Evolutionary conservation across 2,888 invertebrate genomes (phyloP).

Genomic region (Portevinia maculata): DNA sequence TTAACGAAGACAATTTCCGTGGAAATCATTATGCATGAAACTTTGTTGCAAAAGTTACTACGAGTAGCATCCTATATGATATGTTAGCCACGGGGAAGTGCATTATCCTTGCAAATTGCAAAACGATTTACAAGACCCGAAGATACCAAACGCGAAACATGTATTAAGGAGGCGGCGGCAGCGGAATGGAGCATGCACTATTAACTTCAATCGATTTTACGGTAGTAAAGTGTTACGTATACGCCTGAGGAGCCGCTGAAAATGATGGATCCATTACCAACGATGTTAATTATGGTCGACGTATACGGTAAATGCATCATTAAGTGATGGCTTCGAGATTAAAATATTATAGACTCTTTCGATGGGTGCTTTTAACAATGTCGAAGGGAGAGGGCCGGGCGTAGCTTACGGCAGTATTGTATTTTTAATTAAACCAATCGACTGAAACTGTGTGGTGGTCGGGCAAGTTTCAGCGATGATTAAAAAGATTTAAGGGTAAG

Average conservation of each 20-base stretch:
- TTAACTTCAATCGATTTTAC: constrained; percentile 24
- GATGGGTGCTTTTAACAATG: background rate
- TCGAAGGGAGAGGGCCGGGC: background rate
- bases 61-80: background rate
- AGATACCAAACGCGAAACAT: background rate
- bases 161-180: background rate
- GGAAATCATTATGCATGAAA: background rate
- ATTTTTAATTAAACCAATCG: background rate
- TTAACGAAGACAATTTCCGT: background rate
- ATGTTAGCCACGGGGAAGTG: constrained; percentile 6
- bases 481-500: no score
- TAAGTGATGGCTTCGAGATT: constrained; percentile 39
- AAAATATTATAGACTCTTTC: background rate
- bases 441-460: no score
- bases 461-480: no score
- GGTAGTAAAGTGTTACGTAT: constrained; percentile 38
- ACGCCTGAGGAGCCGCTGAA: constrained; percentile 39
- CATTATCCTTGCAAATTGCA: constrained; percentile 15
- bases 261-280: constrained; percentile 62
- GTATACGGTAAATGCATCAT: constrained; percentile 52
- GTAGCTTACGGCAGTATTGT: background rate
- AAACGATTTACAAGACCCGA: constrained; percentile 1
- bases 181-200: background rate
- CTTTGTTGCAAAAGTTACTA: constrained; percentile 4
- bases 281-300: constrained; percentile 45